Conservation (phyloP, 2,113 vertebrate species). For the Silurus asotus region DNA sequence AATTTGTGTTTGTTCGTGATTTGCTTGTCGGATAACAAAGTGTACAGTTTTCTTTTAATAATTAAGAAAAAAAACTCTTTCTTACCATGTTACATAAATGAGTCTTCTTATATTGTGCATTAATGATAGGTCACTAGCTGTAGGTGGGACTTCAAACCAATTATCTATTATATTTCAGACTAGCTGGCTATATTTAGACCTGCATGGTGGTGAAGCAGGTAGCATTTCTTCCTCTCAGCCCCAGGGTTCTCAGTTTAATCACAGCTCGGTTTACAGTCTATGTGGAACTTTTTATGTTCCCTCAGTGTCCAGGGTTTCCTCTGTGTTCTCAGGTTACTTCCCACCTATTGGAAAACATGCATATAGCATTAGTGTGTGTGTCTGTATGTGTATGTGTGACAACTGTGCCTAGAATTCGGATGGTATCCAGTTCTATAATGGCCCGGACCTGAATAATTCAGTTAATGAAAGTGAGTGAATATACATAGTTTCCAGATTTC, state of each 20-base stretch:
- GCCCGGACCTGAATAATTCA: not conserved
- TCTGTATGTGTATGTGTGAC: not conserved
- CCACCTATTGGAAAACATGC: not conserved
- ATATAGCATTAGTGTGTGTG: not conserved
- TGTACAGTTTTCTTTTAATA: not conserved
- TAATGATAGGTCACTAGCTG: not conserved
- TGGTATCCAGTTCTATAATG: not conserved
- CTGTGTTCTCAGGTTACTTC: not conserved
- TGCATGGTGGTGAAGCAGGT: not conserved
- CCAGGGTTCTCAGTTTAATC: not conserved
- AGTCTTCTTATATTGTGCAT: not conserved
- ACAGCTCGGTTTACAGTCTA: not conserved
- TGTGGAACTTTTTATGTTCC: not conserved
- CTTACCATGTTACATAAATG: not conserved
- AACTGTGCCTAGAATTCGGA: not conserved
- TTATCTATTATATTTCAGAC: not conserved
- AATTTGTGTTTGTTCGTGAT: not conserved
- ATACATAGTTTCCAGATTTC: not conserved
- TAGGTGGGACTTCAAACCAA: not conserved
- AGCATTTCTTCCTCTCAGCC: not conserved
- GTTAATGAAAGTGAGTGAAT: not conserved
- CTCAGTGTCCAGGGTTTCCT: not conserved
- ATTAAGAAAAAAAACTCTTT: not conserved
- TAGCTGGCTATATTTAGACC: not conserved
- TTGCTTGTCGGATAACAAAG: not conserved